Conservation (phyloP, 2,113 vertebrate genomes). For the Odontophorus gujanensis region DNA sequence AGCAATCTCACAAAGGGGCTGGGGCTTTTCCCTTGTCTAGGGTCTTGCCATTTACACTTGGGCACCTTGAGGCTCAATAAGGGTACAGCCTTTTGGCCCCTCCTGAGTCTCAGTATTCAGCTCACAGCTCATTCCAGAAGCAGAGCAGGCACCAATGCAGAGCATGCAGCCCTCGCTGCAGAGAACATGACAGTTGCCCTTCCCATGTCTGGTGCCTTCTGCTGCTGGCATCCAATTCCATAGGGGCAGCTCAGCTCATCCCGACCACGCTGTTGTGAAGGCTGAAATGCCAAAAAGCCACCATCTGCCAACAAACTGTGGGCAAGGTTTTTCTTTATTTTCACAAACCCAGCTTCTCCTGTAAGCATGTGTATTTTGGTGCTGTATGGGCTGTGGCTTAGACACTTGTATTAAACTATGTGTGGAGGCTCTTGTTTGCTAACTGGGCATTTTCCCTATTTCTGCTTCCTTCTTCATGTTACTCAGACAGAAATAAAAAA, state of each 20-base stretch:
- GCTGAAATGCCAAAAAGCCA: neutral
- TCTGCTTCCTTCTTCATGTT: neutral
- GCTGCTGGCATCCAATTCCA: neutral
- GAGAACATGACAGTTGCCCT: neutral
- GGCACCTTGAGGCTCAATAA: neutral
- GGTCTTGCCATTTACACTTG: neutral
- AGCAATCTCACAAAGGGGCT: neutral
- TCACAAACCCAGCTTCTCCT: neutral
- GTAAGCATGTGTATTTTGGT: neutral
- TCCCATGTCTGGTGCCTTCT: rapidly evolving
- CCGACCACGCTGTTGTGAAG: neutral
- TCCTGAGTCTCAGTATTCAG: neutral
- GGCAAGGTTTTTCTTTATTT: neutral
- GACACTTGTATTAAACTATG: neutral
- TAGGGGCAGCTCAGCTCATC: neutral
- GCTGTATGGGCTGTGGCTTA: neutral
- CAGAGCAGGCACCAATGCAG: neutral
- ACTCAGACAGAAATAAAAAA: neutral
- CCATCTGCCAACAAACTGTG: neutral
- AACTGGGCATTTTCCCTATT: neutral
- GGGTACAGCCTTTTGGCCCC: neutral
- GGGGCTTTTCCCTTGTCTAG: neutral
- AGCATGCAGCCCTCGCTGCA: neutral
- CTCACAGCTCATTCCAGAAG: neutral
- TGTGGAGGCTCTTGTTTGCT: neutral